These are phyloP conservation scores for Dryocosmus kuriphilus DNA, from an alignment of 2,888 invertebrate species.

Conservation along the genomic window DNA sequence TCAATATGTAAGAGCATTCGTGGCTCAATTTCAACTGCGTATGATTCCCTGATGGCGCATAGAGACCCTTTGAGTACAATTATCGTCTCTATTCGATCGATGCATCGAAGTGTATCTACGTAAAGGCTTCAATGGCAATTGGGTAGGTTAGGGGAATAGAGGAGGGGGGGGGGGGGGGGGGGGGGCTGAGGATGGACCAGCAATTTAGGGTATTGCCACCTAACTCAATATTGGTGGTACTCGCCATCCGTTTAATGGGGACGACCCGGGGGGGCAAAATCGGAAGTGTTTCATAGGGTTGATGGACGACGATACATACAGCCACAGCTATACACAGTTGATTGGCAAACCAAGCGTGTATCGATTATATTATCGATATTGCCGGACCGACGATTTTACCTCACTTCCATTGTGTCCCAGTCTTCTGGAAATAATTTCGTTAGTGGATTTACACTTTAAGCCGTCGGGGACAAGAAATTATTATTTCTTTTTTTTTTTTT, in stretches of 20 bases:
- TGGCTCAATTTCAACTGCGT: slow-evolving; percentile 23
- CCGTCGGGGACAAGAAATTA: background rate
- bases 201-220: slow-evolving; percentile 68
- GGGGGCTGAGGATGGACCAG: slow-evolving; percentile 51
- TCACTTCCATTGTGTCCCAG: slow-evolving; percentile 9
- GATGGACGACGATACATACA: slow-evolving; percentile 19
- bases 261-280: slow-evolving; percentile 21
- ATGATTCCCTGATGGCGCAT: slow-evolving; percentile 23
- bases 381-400: slow-evolving; percentile 2
- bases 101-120: slow-evolving; percentile 24
- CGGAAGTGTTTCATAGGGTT: slow-evolving; percentile 15
- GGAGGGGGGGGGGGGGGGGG: background rate
- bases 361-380: slow-evolving; percentile 52
- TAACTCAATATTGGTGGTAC: slow-evolving; percentile 69
- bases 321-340: slow-evolving; percentile 54
- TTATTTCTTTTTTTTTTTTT: background rate
- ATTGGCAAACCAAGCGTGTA: slow-evolving; percentile 62
- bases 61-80: slow-evolving; percentile 7
- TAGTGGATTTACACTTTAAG: slow-evolving; percentile 39
- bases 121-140: slow-evolving; percentile 20
- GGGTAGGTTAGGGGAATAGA: background rate
- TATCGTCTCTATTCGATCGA: slow-evolving; percentile 29
- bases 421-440: slow-evolving; percentile 49
- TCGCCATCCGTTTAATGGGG: slow-evolving; percentile 67
- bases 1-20: background rate